Percentiles rank a stretch among this genome's conserved stretches.
Evolutionary conservation across 37 sponge, comb jelly and placozoan genomes (phyloP).

Genomic region (Tethya wilhelma): DNA sequence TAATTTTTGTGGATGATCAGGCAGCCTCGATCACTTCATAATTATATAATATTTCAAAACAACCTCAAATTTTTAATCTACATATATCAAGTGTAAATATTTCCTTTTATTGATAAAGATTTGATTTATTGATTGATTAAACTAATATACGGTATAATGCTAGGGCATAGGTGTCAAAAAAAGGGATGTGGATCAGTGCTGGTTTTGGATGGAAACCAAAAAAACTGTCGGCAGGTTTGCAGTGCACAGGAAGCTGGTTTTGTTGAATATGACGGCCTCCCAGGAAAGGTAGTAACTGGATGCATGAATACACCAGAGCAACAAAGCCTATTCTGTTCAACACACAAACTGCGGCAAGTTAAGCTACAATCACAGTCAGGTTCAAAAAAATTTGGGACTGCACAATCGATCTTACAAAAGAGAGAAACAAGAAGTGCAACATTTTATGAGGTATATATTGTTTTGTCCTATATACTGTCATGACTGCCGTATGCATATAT

Average conservation of each 20-base stretch:
- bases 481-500: background rate
- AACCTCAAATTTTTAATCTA: too few relatives aligned
- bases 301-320: constrained; percentile 34
- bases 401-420: constrained; percentile 4
- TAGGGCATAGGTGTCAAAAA: constrained; percentile 19
- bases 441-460: constrained; percentile 12
- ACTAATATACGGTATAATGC: too few relatives aligned
- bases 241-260: constrained; percentile 9
- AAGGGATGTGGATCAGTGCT: constrained; percentile 35
- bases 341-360: constrained; percentile 14
- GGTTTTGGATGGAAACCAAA: constrained; percentile 43
- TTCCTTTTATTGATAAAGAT: too few relatives aligned
- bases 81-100: too few relatives aligned
- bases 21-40: too few relatives aligned
- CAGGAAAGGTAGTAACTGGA: constrained; percentile 33
- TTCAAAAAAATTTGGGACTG: background rate
- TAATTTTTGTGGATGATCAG: too few relatives aligned
- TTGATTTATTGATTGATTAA: background rate
- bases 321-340: constrained; percentile 11
- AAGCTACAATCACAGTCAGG: background rate
- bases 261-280: constrained; percentile 31
- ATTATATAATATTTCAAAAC: too few relatives aligned
- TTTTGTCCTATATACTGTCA: too few relatives aligned
- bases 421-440: constrained; percentile 10
- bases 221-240: constrained; percentile 32